phyloP scores from a whole-genome alignment of 2,113 vertebrate species.

The Pogonocichla stellata region DNA sequence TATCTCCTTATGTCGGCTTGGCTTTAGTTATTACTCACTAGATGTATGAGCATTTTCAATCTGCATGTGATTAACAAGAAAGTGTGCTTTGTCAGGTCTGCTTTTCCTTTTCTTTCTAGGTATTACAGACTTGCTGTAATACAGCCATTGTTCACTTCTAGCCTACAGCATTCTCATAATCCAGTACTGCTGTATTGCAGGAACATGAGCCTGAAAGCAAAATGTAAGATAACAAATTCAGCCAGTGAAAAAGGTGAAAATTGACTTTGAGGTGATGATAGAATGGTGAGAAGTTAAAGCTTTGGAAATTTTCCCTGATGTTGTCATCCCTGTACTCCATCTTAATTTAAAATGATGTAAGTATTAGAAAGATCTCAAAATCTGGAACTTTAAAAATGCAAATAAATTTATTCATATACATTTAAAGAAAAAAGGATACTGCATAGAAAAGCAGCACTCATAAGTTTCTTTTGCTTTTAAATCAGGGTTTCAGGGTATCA shows the following conservation, averaged over 20 bases:
- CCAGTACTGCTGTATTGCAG: constrained; percentile 49
- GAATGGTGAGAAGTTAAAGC: constrained; percentile 77
- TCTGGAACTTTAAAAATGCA: neutral
- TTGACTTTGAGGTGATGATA: constrained; percentile 80
- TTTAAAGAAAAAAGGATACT: neutral
- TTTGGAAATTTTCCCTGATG: constrained; percentile 67
- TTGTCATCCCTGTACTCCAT: constrained; percentile 60
- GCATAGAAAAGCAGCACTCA: neutral
- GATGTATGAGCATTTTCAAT: neutral
- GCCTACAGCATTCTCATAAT: constrained; percentile 42
- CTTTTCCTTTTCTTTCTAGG: constrained; percentile 39
- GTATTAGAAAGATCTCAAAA: constrained; percentile 39
- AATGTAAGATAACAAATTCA: constrained; percentile 76
- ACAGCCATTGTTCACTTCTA: constrained; percentile 54
- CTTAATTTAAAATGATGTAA: constrained; percentile 69
- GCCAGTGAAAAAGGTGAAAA: constrained; percentile 81
- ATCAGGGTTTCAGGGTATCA: neutral
- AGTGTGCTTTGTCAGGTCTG: neutral
- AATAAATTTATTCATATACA: neutral
- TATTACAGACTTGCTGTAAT: neutral
- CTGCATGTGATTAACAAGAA: neutral
- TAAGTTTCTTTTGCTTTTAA: neutral
- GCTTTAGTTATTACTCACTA: neutral
- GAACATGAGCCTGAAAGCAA: constrained; percentile 68
- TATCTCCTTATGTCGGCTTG: neutral